Evolutionary conservation across 1,140 invertebrate genomes (phyloP).

Genomic region (Sipha flava): DNA sequence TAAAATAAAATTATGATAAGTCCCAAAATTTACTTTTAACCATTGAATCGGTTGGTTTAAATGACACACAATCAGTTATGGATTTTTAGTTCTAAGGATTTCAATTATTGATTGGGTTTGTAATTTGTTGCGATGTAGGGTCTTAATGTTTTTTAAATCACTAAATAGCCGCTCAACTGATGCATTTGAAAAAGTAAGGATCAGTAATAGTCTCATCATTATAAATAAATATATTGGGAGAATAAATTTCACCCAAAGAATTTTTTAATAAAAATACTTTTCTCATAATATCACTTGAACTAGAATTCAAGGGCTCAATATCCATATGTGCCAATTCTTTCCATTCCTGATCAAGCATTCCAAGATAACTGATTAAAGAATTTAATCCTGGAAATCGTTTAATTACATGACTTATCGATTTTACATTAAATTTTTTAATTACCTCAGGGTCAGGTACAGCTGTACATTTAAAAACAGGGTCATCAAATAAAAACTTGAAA

Average conservation of each 20-base stretch:
- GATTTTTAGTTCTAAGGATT: background rate
- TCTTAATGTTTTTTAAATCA: background rate
- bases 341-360: conserved; percentile 33
- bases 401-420: background rate
- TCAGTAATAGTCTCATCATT: background rate
- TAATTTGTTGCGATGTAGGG: background rate
- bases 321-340: background rate
- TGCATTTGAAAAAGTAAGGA: background rate
- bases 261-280: conserved; percentile 4
- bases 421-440: conserved; percentile 1
- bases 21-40: background rate
- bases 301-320: background rate
- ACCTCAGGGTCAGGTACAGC: conserved; percentile 8
- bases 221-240: background rate
- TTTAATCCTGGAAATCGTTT: conserved; percentile 32
- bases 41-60: background rate
- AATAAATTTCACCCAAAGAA: background rate
- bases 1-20: too few relatives aligned
- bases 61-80: background rate
- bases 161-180: background rate
- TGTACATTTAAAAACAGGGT: conserved; percentile 27
- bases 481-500: conserved; percentile 24
- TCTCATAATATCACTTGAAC: background rate
- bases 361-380: background rate
- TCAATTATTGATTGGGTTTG: background rate